Evolutionary conservation across 2,113 vertebrate genomes (phyloP).

Genomic region (Lanius collurio): DNA sequence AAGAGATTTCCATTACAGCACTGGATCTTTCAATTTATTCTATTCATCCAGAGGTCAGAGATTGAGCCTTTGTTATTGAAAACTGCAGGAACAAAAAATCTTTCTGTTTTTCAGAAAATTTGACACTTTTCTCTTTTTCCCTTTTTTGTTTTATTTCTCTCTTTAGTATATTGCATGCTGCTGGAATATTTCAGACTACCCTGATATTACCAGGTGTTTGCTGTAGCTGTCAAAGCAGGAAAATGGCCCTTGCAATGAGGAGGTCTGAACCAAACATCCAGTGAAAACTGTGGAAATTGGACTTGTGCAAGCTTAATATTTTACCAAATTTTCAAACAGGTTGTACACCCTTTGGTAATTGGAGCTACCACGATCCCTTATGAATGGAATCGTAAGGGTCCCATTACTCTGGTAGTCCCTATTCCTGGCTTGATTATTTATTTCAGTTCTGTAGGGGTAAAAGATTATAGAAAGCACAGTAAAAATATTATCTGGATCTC

Average conservation of each 20-base stretch:
- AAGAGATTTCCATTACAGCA: background rate
- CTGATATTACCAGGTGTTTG: background rate
- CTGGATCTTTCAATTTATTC: background rate
- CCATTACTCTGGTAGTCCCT: background rate
- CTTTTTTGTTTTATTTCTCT: background rate
- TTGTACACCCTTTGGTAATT: background rate
- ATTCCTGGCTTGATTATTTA: background rate
- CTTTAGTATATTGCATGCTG: background rate
- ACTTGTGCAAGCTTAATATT: background rate
- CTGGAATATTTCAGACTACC: background rate
- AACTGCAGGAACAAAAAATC: background rate
- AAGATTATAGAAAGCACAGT: background rate
- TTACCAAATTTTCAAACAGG: background rate
- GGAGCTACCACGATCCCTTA: background rate
- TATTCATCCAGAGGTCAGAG: background rate
- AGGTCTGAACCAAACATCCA: background rate
- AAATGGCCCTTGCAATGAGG: background rate
- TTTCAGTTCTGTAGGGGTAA: background rate
- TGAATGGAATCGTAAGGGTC: background rate
- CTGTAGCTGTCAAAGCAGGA: background rate
- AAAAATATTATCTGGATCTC: background rate
- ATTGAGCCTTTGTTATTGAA: background rate
- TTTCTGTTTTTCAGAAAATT: background rate
- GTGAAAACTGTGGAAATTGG: background rate
- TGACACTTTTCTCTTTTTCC: background rate